Percentiles rank a stretch among this genome's conserved stretches.
Conservation (phyloP, 2,888 invertebrate genomes). For the Copidosoma aretas region DNA sequence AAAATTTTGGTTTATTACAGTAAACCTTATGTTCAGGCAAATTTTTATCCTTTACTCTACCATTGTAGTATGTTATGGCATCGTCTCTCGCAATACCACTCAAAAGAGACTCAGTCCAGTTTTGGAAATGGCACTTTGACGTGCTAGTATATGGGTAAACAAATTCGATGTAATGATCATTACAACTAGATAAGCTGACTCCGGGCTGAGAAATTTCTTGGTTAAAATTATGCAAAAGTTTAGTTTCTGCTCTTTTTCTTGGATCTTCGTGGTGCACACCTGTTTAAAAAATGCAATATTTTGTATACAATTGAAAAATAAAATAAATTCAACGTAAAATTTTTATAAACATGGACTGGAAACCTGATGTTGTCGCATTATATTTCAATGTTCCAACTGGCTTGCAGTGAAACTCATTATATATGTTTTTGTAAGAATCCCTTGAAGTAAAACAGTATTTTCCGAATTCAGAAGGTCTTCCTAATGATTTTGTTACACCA, state of each 20-base stretch:
- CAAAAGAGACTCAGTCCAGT: conserved; percentile 53
- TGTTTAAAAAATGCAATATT: neutral
- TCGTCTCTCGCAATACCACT: conserved; percentile 57
- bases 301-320: conserved; percentile 5
- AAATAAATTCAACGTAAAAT: neutral
- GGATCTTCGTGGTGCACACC: conserved; percentile 24
- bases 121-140: conserved; percentile 53
- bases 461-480: conserved; percentile 8
- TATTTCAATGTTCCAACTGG: conserved; percentile 13
- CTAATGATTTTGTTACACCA: neutral
- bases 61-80: conserved; percentile 60
- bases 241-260: neutral
- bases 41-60: conserved; percentile 14
- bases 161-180: conserved; percentile 5
- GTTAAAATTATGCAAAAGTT: conserved; percentile 22
- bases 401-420: conserved; percentile 24
- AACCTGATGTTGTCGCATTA: conserved; percentile 28
- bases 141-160: conserved; percentile 60
- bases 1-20: conserved; percentile 7
- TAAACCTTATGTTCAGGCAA: neutral
- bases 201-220: conserved; percentile 9
- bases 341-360: neutral
- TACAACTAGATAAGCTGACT: conserved; percentile 19
- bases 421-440: conserved; percentile 27
- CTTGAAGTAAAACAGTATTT: conserved; percentile 14